Base-by-base conservation (phyloP, 2,888 invertebrate species). In the Leptinotarsa haldemani region DNA sequence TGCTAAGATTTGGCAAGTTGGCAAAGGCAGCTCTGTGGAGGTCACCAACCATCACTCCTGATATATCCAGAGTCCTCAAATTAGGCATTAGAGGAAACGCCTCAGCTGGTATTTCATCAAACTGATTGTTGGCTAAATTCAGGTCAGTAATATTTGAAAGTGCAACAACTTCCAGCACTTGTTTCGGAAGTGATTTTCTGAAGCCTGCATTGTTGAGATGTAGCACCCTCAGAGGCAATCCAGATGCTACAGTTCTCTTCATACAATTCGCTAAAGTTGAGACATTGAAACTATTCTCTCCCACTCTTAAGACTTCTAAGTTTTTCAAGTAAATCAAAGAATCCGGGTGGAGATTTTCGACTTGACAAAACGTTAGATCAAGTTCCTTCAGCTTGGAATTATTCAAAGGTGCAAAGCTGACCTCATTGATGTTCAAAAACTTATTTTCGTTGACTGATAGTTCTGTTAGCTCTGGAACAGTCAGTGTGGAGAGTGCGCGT, bases 131-230 rank as follows among this genome's bases (percentile, higher is more conserved):
- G 0, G 89, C 87, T 56, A 92, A 81, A 70, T 86, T 87, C 58
- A 92, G 83, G 65, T 85, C 84, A 47, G 86, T 88, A 58, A 91
- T 88, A 2, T 89, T 89, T 0, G 90, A 88, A 40, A 40, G 40
- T 9, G 40, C 40, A 9, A 40, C 40, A 40, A 40, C 40, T 72
- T 88, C 83, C 80, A 92, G 83, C 5, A 92, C 81, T 4, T 84
- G 78, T 72, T 80, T 87, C 0, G 91, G 90, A 1, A 90, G 88
- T 25, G 85, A 83, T 81, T 89, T 90, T 64, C 90, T 87, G 71
- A 91, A 90, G 1, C 90, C 90, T 84, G 90, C 88, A 3, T 88
- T 88, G 18, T 89, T 89, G 69, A 91, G 82, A 83, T 90, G 90
- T 0, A 92, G 82, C 61, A 85, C 81, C 9, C 86, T 83, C 13